Conservation (phyloP, 2,113 vertebrate genomes). For the Ctenodactylus gundi region DNA sequence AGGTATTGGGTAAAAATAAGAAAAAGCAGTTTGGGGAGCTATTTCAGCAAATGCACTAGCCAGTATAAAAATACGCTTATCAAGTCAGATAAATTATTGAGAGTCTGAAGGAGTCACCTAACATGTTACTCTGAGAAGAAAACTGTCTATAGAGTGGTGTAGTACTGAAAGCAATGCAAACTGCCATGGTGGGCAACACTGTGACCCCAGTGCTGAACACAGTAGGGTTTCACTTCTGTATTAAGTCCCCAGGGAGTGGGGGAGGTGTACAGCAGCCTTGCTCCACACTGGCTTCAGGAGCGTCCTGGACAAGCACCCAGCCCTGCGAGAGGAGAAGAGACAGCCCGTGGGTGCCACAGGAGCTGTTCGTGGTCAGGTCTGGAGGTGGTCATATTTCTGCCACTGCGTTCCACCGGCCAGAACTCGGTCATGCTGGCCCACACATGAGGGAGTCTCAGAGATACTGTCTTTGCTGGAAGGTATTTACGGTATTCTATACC, state of each 20-base stretch:
- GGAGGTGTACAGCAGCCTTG: neutral
- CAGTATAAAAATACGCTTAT: neutral
- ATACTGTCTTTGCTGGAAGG: neutral
- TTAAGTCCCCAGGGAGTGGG: neutral
- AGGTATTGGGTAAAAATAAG: slow-evolving; percentile 22
- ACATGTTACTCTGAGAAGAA: slow-evolving; percentile 22
- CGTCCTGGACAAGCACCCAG: neutral
- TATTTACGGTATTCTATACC: neutral
- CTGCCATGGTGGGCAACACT: neutral
- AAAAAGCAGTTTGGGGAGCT: slow-evolving; percentile 6
- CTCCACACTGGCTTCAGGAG: neutral
- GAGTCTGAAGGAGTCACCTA: neutral
- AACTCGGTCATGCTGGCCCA: neutral
- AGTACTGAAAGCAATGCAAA: neutral
- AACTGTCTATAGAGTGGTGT: neutral
- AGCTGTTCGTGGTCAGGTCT: neutral
- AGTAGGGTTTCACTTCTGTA: neutral
- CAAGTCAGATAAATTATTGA: slow-evolving; percentile 27
- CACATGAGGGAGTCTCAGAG: neutral
- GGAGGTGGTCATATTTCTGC: neutral
- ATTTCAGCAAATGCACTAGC: neutral
- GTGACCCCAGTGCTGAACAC: neutral
- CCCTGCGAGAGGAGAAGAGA: neutral
- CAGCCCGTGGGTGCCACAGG: neutral
- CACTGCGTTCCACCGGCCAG: neutral